Base-by-base conservation (phyloP, 2,888 invertebrate species). In the Nycteola revayana region DNA sequence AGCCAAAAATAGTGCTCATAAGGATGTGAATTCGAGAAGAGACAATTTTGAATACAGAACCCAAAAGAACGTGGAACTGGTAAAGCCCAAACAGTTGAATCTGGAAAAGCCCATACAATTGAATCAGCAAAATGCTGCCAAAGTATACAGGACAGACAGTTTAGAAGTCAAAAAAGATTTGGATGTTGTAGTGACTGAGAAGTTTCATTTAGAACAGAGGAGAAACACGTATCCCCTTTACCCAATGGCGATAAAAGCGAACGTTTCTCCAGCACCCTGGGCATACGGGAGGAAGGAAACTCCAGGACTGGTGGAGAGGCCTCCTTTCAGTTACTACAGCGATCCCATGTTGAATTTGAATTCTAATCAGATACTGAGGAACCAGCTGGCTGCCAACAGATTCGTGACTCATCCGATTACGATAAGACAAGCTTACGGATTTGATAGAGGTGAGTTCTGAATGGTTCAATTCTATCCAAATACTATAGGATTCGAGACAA, bases 211-310 rank as follows among this genome's bases (percentile, higher is more conserved):
- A 11, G 81, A 78, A 24, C 67, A 72, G 1, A 70, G 86, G 34
- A 64, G 85, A 33, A 79, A 82, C 35, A 84, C 84, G 0, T 81
- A 72, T 32, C 87, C 87, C 0, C 32, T 87, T 14, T 75, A 84
- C 27, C 87, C 87, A 0, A 80, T 68, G 22, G 72, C 87, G 2
- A 41, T 87, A 27, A 85, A 84, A 50, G 71, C 77, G 1, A 71
- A 60, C 32, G 25, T 69, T 9, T 14, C 48, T 10, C 25, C 39
- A 5, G 21, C 42, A n/a, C 18, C 49, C 7, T 82, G 80, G 83
- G 62, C 66, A 2, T 78, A 74, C 36, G 71, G 73, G 42, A 50
- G 72, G n/a, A 82, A 82, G 36, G 71, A 74, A 6, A 34, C 56
- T 1, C 33, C 56, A 10, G 46, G 56, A 11, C 66, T 65, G 40